Evolutionary conservation across 2,888 invertebrate species (phyloP), one percentile per base, ranked within the genome.

Genomic region (Aspidiotus destructor): DNA sequence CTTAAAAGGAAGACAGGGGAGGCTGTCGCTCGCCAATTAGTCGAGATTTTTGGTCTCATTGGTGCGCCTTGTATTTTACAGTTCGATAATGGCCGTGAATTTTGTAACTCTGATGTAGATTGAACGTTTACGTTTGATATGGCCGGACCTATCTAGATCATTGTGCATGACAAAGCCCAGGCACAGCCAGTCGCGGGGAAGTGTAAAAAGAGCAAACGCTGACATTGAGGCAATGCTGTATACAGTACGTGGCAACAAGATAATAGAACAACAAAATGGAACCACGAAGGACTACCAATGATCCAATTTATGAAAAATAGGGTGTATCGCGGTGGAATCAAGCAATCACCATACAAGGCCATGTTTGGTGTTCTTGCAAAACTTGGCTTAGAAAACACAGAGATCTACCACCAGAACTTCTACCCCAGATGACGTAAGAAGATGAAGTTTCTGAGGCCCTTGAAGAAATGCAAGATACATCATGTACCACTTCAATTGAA

Each of bases 21-120:
- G 61, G 75, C 72, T 73, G 74, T 76, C 2, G 74, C 75, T 11
- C 70, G 70, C 8, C 74, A 75, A 61, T 41, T 73, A 28, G 60
- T 71, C 9, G 69, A 73, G 61, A 72, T 72, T 53, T 72, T 72
- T 57, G 61, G 48, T 48, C 48, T 48, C 48, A n/a, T n/a, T 48
- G 48, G 48, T 48, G 48, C 48, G 48, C 48, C 48, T 48, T 3
- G 48, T 6, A 48, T 48, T 3, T 48, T 48, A 48, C 48, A 48
- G 6, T 48, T 6, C n/a, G n/a, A n/a, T n/a, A n/a, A n/a, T n/a
- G n/a, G n/a, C n/a, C n/a, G n/a, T 6, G 11, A 48, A 6, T 48
- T 48, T 48, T 48, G 48, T 6, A 48, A 48, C 6, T 48, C 48
- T 48, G 48, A 3, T 3, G 48, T n/a, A n/a, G n/a, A n/a, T 48